Evolutionary conservation across 2,888 invertebrate species (phyloP).

Genomic region (Yponomeuta sedellus): DNA sequence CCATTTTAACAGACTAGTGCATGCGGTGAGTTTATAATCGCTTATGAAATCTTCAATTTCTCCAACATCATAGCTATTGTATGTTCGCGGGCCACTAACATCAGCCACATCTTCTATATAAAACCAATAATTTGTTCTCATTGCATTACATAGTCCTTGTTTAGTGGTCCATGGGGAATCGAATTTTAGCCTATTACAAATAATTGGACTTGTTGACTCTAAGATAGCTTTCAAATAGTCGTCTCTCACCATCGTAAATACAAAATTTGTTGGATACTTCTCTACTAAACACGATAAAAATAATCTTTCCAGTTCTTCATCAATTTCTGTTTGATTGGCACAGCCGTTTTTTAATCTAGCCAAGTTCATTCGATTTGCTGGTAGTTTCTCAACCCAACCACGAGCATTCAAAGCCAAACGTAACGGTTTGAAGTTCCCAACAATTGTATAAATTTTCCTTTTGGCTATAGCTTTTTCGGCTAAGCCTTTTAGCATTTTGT

Average conservation of each 20-base stretch:
- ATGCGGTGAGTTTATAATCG: constrained; percentile 88
- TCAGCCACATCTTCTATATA: constrained; percentile 77
- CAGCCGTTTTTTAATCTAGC: constrained; percentile 46
- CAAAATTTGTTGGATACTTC: constrained; percentile 50
- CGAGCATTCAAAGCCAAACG: constrained; percentile 76
- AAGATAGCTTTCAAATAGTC: constrained; percentile 40
- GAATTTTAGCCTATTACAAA: constrained; percentile 54
- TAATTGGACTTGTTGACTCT: constrained; percentile 37
- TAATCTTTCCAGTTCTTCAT: constrained; percentile 52
- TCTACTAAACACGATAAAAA: constrained; percentile 59
- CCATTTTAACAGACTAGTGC: constrained; percentile 84
- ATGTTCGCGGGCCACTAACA: constrained; percentile 84
- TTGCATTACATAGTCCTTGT: constrained; percentile 68
- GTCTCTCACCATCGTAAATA: constrained; percentile 50
- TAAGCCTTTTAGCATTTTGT: constrained; percentile 50
- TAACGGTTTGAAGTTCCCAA: constrained; percentile 69
- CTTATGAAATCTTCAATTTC: constrained; percentile 78
- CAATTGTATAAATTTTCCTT: constrained; percentile 73
- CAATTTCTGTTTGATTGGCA: constrained; percentile 38
- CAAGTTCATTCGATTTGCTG: constrained; percentile 54
- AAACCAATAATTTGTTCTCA: constrained; percentile 79
- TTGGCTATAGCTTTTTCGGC: constrained; percentile 66
- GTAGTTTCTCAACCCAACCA: constrained; percentile 85
- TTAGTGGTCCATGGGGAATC: constrained; percentile 63
- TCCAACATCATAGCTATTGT: constrained; percentile 74